Evolutionary conservation across 2,113 vertebrate species (phyloP).

Genomic region (Calyptommatus sinebrachiatus): DNA sequence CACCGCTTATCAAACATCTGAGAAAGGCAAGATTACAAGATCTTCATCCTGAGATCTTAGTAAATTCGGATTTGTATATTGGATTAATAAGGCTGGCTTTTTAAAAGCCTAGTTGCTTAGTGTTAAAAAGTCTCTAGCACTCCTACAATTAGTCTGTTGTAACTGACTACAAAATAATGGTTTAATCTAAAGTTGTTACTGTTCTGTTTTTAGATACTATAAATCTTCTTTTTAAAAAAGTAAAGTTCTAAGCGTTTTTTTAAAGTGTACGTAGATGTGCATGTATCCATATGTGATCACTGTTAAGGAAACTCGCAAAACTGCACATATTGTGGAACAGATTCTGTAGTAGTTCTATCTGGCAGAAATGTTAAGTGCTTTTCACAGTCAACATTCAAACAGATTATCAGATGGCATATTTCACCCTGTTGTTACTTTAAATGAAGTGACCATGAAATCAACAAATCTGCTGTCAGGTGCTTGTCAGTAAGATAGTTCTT

Average conservation of each 20-base stretch:
- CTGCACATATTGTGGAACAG: constrained; percentile 80
- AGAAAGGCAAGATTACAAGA: too few relatives aligned
- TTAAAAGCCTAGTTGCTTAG: background rate
- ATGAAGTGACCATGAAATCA: constrained; percentile 86
- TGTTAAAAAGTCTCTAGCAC: background rate
- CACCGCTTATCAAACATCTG: too few relatives aligned
- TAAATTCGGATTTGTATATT: background rate
- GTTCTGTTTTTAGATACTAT: constrained; percentile 39
- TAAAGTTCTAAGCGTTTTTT: background rate
- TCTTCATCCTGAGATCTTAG: background rate
- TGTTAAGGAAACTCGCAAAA: constrained; percentile 69
- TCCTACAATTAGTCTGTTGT: constrained; percentile 3
- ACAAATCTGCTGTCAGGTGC: constrained; percentile 86
- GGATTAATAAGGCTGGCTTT: background rate
- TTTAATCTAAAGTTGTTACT: constrained; percentile 32
- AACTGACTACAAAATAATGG: constrained; percentile 9
- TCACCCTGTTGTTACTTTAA: constrained; percentile 85
- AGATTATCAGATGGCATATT: constrained; percentile 86
- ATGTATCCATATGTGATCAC: constrained; percentile 42
- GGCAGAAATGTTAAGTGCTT: constrained; percentile 83
- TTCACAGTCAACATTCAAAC: constrained; percentile 84
- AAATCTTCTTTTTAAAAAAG: constrained; percentile 37
- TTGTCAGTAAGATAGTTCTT: constrained; percentile 79
- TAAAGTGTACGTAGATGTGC: background rate
- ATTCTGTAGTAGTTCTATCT: constrained; percentile 77